These are phyloP conservation scores for Apolygus lucorum DNA, from an alignment of 1,140 invertebrate species.

Conservation along the genomic window DNA sequence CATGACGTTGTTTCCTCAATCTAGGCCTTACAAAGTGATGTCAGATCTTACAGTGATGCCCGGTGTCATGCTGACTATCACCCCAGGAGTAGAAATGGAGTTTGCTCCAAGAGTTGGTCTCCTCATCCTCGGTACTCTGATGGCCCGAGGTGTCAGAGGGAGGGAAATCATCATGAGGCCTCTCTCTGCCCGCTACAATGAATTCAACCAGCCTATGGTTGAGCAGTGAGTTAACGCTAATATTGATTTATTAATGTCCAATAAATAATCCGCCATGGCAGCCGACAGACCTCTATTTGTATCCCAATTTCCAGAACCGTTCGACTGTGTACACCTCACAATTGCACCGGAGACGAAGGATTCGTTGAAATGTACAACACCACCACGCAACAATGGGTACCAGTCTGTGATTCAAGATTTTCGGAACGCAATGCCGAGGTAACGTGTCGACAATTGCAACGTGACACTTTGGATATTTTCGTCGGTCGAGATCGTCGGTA, in stretches of 20 bases:
- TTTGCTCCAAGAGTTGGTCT: conserved; percentile 96
- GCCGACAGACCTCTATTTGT: no score
- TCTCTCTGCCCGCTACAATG: conserved; percentile 11
- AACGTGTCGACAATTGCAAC: conserved; percentile 88
- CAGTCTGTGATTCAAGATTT: conserved; percentile 91
- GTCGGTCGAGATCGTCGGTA: conserved; percentile 68
- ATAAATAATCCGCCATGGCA: no score
- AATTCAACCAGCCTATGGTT: conserved; percentile 8
- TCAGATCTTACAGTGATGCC: conserved; percentile 97
- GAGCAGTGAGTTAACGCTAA: conserved; percentile 26
- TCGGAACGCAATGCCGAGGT: conserved; percentile 91
- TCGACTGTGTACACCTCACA: conserved; percentile 61
- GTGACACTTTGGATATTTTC: conserved; percentile 78
- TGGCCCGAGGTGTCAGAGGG: conserved; percentile 65
- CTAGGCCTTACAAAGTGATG: conserved; percentile 70
- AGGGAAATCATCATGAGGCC: conserved; percentile 80
- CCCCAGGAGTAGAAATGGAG: conserved; percentile 83
- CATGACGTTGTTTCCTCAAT: conserved; percentile 55
- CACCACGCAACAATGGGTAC: conserved; percentile 92
- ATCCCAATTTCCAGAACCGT: conserved; percentile 51
- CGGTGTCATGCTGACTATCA: conserved; percentile 71
- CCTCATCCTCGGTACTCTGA: conserved; percentile 83
- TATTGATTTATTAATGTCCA: no score
- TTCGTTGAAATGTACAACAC: conserved; percentile 93
- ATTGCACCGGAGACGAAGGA: conserved; percentile 61